Conservation (phyloP, 1,140 invertebrate species). For the Lucilia sericata region DNA sequence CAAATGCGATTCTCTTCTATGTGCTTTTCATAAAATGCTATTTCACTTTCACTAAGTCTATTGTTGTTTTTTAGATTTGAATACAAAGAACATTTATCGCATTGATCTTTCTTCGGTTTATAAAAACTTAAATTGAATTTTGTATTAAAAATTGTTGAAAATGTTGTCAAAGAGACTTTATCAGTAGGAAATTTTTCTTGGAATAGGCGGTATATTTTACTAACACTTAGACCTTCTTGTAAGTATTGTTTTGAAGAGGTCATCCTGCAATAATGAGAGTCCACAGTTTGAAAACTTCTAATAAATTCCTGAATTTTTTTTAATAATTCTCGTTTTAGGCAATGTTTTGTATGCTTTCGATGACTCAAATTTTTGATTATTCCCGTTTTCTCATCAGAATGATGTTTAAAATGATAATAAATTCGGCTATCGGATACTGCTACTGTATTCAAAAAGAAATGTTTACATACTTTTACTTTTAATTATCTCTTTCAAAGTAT, state of each 20-base stretch:
- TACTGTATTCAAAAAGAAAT: not conserved
- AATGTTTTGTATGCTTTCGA: not conserved
- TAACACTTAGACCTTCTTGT: not conserved
- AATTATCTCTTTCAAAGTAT: not conserved
- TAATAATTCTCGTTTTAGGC: not conserved
- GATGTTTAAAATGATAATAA: not conserved
- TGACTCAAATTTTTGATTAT: not conserved
- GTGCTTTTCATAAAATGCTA: too few species aligned
- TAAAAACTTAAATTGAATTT: constrained; percentile 4
- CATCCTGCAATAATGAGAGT: not conserved
- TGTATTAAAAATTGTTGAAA: constrained; percentile 15
- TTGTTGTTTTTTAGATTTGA: too few species aligned
- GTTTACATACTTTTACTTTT: not conserved
- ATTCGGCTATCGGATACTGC: not conserved
- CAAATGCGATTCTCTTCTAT: too few species aligned
- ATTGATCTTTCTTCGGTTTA: not conserved
- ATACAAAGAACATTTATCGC: too few species aligned
- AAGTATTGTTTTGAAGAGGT: not conserved
- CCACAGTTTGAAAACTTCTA: not conserved
- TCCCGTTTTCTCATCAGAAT: not conserved
- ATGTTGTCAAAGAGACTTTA: constrained; percentile 50
- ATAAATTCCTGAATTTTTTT: not conserved
- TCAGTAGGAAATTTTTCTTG: too few species aligned
- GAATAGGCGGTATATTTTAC: not conserved
- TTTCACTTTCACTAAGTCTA: too few species aligned